Base-by-base conservation (phyloP, 2,797 vertebrate genomes). In the Ctenochaetus hawaiiensis region DNA sequence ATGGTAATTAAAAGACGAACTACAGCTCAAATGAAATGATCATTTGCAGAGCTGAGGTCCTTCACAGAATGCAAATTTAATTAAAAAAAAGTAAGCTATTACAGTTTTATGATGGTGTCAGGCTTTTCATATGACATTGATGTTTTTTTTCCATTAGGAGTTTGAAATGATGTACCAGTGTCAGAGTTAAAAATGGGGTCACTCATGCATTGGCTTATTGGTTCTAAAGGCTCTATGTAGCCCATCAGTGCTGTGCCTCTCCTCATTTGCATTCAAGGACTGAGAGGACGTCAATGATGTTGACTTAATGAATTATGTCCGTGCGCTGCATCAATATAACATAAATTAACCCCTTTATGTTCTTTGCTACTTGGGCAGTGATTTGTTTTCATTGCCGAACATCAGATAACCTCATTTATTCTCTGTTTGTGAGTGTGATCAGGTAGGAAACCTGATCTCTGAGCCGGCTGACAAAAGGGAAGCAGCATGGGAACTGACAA, bases 1-100 rank as follows among this genome's bases (percentile, higher is more conserved):
- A 71, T 75, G 84, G 49, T 90, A 90, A 93, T 93, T 92, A 91
- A 91, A 87, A 89, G 69, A 87, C 77, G 85, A 87, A 81, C 63
- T 59, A 58, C 49, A 59, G 82, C 64, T 70, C 7, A 5, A 72
- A 51, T 78, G 26, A 82, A 83, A 81, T 72, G 43, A 81, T 89
- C 67, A 73, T 80, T 87, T 81, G 41, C 78, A 57, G 52, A 66
- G 23, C 49, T 1, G 22, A 67, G 66, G 74, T 72, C 63, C 65
- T 62, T 37, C 11, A 6, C 60, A 56, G 65, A 90, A 85, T 85
- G 52, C 52, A 77, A 75, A 81, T 83, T 59, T 59, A 64, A 84
- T 84, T 75, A 37, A 73, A 75, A 51, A 61, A 70, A 74, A 49
- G 18, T 8, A 71, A 74, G 23, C 81, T 67, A 70, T 83, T 83